Base-by-base conservation (phyloP, 1,140 invertebrate genomes). In the Drosophila littoralis region DNA sequence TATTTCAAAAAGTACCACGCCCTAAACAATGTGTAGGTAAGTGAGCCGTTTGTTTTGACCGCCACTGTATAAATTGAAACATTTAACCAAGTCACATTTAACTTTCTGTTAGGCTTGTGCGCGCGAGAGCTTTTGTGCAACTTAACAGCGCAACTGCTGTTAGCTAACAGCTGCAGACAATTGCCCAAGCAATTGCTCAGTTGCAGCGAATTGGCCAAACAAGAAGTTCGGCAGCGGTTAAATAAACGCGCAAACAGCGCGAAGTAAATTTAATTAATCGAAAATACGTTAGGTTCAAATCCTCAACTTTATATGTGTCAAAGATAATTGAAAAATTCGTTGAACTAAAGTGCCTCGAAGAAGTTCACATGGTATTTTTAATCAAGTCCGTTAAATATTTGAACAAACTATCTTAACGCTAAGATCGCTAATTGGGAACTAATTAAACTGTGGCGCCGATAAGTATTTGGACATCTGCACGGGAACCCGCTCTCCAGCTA, bases 201-300 rank as follows among this genome's bases (percentile, higher is more conserved):
- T 51, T 43, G 54, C 45, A 65, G 58, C 50, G 67, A 72, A 78
- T 66, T 79, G 46, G 42, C 28, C 28, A 45, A 38, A 38, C 35
- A 36, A 80, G 77, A 80, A 75, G 77, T 80, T 70, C 43, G 61
- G 38, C 22, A 45, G 55, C 48, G 38, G 48, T 59, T 46, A 68
- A 68, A 32, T 40, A 60, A 73, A 60, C 70, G 48, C 43, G 48
- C 32, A 61, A 59, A 65, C 32, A 42, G 33, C 48, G 32, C 9
- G 12, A 33, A n/a, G 7, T 28, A 54, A 60, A 33, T 12, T 67
- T 67, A 73, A 52, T 68, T 52, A 71, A 38, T 36, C 9, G 36
- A 57, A 68, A 68, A 54, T 22, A 54, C 70, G 70, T 73, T 73
- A 28, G 17, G 42, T 68, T 73, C 36, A 73, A 68, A 12, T 36